Evolutionary conservation across 2,888 invertebrate species (phyloP).

Genomic region (Troilus luridus): DNA sequence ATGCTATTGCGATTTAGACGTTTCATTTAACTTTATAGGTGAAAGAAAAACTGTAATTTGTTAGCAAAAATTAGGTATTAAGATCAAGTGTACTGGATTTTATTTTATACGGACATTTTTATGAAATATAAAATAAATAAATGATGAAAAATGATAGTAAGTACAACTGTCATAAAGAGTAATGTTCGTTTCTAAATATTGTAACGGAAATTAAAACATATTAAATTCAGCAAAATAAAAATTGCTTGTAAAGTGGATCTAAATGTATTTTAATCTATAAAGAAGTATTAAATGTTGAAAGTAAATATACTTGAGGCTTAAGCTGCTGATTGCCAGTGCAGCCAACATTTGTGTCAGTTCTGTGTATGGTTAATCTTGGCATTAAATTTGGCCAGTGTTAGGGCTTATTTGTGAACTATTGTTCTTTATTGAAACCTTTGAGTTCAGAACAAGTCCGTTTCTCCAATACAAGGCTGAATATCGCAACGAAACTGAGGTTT

Average conservation of each 20-base stretch:
- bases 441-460: neutral
- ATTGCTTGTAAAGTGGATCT: neutral
- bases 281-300: neutral
- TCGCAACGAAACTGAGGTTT: neutral
- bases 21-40: too few relatives aligned
- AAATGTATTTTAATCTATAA: neutral
- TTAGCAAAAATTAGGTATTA: too few relatives aligned
- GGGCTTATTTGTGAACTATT: neutral
- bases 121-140: too few relatives aligned
- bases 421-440: neutral
- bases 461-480: neutral
- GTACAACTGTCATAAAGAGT: too few relatives aligned
- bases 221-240: neutral
- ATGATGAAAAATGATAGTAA: too few relatives aligned
- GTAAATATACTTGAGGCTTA: neutral
- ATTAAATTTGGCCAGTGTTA: neutral
- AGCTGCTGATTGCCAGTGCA: neutral
- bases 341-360: conserved; percentile 7
- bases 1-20: too few relatives aligned
- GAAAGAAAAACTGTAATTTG: too few relatives aligned
- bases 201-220: too few relatives aligned
- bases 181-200: too few relatives aligned
- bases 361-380: neutral
- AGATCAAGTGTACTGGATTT: too few relatives aligned
- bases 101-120: too few relatives aligned